Conservation (phyloP, 2,113 vertebrate species). For the Cryptoleucopteryx plumbea region DNA sequence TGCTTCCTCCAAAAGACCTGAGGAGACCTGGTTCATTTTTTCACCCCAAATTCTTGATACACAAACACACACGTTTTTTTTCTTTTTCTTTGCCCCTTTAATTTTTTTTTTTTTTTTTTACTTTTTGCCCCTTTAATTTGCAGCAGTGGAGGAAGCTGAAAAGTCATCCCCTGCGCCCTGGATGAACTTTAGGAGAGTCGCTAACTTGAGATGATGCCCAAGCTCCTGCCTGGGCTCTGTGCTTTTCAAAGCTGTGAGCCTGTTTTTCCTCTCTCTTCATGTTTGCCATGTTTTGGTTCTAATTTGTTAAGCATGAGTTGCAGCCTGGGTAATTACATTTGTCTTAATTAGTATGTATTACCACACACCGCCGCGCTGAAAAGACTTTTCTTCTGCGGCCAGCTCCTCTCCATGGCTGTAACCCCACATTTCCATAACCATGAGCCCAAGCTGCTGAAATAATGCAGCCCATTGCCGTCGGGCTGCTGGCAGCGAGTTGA, state of each 20-base stretch:
- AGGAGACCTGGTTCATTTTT: background rate
- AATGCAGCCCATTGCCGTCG: background rate
- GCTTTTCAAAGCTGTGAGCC: background rate
- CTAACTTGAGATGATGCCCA: background rate
- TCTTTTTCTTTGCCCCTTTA: background rate
- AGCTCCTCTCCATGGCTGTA: background rate
- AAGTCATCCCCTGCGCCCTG: background rate
- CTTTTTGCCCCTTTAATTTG: background rate
- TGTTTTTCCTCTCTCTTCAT: background rate
- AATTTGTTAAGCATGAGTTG: slow-evolving; percentile 47
- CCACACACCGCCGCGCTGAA: background rate
- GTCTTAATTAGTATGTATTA: slow-evolving; percentile 64
- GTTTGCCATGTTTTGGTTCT: slow-evolving; percentile 14
- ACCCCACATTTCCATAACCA: background rate
- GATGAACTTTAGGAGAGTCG: background rate
- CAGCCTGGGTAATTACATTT: slow-evolving; percentile 59
- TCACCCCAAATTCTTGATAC: background rate
- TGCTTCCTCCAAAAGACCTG: background rate
- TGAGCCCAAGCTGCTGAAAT: background rate
- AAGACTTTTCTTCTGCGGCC: background rate
- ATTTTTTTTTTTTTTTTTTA: too few relatives aligned
- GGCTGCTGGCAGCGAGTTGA: background rate
- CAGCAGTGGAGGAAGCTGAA: background rate
- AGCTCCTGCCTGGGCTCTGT: background rate
- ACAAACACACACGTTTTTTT: background rate